Evolutionary conservation across 2,113 vertebrate genomes (phyloP).

Genomic region (Pachyramphus minor): DNA sequence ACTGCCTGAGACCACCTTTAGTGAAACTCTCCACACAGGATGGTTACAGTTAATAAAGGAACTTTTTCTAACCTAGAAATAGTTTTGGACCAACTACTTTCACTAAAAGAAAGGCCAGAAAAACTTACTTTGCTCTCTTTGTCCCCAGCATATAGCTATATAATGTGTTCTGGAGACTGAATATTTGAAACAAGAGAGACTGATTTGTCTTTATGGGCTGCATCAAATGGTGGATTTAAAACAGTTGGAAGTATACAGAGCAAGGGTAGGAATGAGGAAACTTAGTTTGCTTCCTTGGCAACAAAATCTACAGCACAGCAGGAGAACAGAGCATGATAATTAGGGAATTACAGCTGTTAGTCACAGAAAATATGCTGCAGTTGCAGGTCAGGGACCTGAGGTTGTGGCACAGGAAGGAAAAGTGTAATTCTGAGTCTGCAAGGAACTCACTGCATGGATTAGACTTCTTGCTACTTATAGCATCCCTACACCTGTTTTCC

Average conservation of each 20-base stretch:
- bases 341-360: slow-evolving; percentile 77
- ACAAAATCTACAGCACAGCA: slow-evolving; percentile 74
- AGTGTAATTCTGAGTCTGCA: slow-evolving; percentile 77
- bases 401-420: slow-evolving; percentile 76
- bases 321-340: slow-evolving; percentile 78
- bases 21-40: neutral
- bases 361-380: slow-evolving; percentile 73
- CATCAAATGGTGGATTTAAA: slow-evolving; percentile 57
- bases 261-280: slow-evolving; percentile 3
- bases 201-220: slow-evolving; percentile 46
- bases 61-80: neutral
- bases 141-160: neutral
- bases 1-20: neutral
- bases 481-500: slow-evolving; percentile 67
- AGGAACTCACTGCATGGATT: slow-evolving; percentile 49
- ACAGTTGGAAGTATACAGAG: slow-evolving; percentile 35
- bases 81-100: neutral
- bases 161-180: neutral
- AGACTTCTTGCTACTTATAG: slow-evolving; percentile 39
- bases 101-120: neutral
- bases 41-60: neutral
- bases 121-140: neutral
- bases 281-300: slow-evolving; percentile 67
- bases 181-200: slow-evolving; percentile 24
- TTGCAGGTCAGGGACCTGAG: slow-evolving; percentile 74